Evolutionary conservation across 2,888 invertebrate genomes (phyloP).

Genomic region (Scaptomyza tumidula): DNA sequence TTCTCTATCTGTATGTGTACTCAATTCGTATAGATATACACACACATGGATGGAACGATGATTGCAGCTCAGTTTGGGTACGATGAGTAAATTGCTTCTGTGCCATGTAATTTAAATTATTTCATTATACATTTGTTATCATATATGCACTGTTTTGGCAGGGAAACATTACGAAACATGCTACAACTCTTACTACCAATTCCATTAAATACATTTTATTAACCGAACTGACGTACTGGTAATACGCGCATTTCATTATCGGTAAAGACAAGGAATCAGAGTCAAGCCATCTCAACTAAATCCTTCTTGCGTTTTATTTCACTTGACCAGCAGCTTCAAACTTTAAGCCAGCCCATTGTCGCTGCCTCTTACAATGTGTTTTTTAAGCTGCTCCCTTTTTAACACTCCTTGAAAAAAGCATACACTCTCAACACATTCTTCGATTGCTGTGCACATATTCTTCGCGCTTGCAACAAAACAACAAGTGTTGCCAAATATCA

Average conservation of each 20-base stretch:
- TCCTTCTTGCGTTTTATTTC: background rate
- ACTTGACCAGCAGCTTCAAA: background rate
- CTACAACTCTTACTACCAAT: too few relatives aligned
- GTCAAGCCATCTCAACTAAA: background rate
- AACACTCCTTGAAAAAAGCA: conserved; percentile 17
- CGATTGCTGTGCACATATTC: conserved; percentile 59
- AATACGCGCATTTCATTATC: background rate
- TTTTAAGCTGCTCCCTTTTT: background rate
- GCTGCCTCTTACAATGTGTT: too few relatives aligned
- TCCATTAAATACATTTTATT: too few relatives aligned
- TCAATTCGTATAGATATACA: conserved; percentile 21
- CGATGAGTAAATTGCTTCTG: conserved; percentile 56
- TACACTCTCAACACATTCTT: conserved; percentile 58
- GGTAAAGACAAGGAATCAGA: background rate
- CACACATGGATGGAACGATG: background rate
- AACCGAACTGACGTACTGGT: too few relatives aligned
- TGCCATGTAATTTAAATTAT: conserved; percentile 72
- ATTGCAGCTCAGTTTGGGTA: conserved; percentile 11
- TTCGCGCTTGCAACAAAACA: conserved; percentile 51
- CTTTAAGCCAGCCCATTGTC: background rate
- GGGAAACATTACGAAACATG: background rate
- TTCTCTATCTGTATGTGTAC: conserved; percentile 31
- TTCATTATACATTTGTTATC: conserved; percentile 47
- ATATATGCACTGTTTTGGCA: conserved; percentile 15
- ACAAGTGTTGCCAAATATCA: conserved; percentile 30